These are phyloP conservation scores for Irena cyanogastra DNA, from an alignment of 2,113 vertebrate genomes.

Conservation along the genomic window DNA sequence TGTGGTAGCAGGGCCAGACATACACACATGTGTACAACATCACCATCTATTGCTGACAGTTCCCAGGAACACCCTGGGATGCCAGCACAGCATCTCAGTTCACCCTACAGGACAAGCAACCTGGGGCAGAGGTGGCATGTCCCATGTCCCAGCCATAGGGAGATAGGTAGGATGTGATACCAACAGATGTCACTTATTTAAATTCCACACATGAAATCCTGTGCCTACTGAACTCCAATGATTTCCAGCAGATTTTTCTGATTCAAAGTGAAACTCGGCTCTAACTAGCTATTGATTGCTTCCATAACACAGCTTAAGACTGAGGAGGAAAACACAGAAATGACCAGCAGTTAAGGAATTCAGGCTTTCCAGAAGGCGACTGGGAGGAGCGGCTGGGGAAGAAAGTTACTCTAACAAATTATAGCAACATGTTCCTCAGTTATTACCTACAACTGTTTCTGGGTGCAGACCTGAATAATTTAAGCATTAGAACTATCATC, in stretches of 20 bases:
- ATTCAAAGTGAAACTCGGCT: not conserved
- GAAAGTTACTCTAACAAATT: not conserved
- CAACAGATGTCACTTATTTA: not conserved
- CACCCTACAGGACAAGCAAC: not conserved
- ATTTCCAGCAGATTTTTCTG: slow-evolving; percentile 1
- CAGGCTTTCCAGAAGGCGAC: not conserved
- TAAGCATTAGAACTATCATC: not conserved
- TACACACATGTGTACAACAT: fast-evolving
- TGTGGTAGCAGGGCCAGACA: fast-evolving
- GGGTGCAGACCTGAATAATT: not conserved
- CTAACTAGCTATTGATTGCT: not conserved
- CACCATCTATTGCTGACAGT: not conserved
- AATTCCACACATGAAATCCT: not conserved
- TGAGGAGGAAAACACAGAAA: not conserved
- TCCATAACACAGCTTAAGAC: not conserved
- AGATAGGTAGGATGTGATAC: not conserved
- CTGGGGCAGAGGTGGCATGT: not conserved
- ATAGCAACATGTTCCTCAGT: not conserved
- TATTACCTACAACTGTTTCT: not conserved
- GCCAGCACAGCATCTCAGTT: not conserved
- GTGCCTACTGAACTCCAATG: not conserved
- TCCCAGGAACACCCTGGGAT: not conserved
- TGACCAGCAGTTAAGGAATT: not conserved
- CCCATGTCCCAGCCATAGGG: not conserved
- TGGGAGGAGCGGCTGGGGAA: fast-evolving